phyloP scores from a whole-genome alignment of 1,140 invertebrate species.

The Augochlora pura region DNA sequence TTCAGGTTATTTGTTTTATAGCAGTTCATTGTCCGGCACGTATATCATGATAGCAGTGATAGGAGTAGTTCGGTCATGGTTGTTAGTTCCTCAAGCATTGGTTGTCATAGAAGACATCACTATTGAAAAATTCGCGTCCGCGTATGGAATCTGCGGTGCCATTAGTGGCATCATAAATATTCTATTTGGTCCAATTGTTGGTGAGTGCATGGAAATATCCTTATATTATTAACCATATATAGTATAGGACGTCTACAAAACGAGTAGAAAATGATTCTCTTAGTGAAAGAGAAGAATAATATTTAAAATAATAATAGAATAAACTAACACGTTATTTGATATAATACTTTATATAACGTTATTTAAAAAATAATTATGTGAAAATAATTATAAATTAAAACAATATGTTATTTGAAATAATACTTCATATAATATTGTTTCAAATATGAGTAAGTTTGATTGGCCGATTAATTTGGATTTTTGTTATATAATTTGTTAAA shows the following conservation, averaged over 20 bases:
- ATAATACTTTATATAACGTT: no score
- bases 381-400: no score
- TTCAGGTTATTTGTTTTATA: slow-evolving; percentile 71
- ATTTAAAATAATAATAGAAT: no score
- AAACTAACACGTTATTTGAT: no score
- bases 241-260: no score
- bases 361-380: no score
- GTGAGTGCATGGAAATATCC: slow-evolving; percentile 55
- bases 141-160: slow-evolving; percentile 75
- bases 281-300: no score
- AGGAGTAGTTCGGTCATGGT: slow-evolving; percentile 73
- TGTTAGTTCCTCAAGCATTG: slow-evolving; percentile 73
- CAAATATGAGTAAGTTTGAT: no score
- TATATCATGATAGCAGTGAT: slow-evolving; percentile 69
- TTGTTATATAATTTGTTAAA: neutral
- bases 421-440: no score
- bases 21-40: slow-evolving; percentile 67
- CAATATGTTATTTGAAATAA: no score
- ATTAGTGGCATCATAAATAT: slow-evolving; percentile 74
- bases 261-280: no score
- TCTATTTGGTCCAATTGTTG: slow-evolving; percentile 75
- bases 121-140: slow-evolving; percentile 77
- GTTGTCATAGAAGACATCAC: slow-evolving; percentile 76
- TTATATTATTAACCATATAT: neutral
- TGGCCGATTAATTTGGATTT: no score